Evolutionary conservation across 92 coral and sea anemone genomes (phyloP).

Genomic region (Nematostella vectensis): DNA sequence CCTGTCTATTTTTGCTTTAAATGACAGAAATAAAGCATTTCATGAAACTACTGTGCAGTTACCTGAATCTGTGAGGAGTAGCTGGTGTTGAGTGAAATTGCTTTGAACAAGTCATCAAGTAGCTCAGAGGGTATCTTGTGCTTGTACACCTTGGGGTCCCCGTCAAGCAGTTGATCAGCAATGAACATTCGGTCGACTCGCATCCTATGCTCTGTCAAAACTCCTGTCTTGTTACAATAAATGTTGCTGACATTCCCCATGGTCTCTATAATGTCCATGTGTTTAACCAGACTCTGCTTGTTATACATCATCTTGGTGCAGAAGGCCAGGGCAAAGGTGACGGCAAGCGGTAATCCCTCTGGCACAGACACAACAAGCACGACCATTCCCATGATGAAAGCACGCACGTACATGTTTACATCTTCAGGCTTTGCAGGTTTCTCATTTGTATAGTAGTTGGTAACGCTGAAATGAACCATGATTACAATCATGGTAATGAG

Average conservation of each 20-base stretch:
- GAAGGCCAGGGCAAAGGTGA: conserved; percentile 78
- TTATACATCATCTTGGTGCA: conserved; percentile 83
- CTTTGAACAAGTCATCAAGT: conserved; percentile 66
- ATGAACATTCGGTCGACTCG: conserved; percentile 73
- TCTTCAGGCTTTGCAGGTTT: conserved; percentile 44
- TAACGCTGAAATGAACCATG: conserved; percentile 69
- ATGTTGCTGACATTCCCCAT: conserved; percentile 95
- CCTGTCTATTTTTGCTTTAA: too few species aligned
- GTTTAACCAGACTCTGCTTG: conserved; percentile 82
- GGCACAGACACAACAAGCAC: conserved; percentile 93
- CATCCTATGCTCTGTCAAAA: conserved; percentile 88
- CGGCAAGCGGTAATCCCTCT: conserved; percentile 84
- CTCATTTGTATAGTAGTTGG: conserved; percentile 41
- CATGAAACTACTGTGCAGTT: too few species aligned
- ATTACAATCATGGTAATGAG: conserved; percentile 65
- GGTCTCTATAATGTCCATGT: conserved; percentile 81
- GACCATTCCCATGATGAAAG: conserved; percentile 86
- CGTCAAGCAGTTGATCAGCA: conserved; percentile 38
- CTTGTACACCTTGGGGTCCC: conserved; percentile 53
- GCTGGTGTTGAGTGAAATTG: conserved; percentile 87
- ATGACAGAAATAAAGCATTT: too few species aligned
- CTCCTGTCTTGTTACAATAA: conserved; percentile 97
- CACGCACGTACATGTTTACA: conserved; percentile 75
- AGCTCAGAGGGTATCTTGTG: conserved; percentile 46
- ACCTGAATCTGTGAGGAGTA: conserved; percentile 56